Base-by-base conservation (phyloP, 1,140 invertebrate species). In the Dendrolimus punctatus region DNA sequence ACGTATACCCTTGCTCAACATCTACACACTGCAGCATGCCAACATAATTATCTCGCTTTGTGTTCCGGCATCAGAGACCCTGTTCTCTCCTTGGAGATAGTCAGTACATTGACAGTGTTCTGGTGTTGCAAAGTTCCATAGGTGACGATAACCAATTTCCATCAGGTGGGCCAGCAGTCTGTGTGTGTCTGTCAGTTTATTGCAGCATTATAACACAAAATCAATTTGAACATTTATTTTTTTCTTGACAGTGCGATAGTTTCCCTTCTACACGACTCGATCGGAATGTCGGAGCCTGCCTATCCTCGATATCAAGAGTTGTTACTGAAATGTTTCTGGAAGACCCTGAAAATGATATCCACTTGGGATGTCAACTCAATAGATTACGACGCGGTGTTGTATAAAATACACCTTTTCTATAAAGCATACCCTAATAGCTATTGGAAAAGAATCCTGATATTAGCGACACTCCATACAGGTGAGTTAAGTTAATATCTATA, bases 241-340 rank as follows among this genome's bases (percentile, higher is more conserved):
- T 10, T 46, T 46, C 6, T 23, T 61, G 44, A 56, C 73, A 87
- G 85, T 50, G 84, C 85, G 40, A 78, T 87, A 60, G 78, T 88
- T 6, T 80, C 80, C 0, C 73, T 88, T 0, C 76, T 87, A 6
- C 83, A 88, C 63, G 85, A 87, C 6, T 87, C 84, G 0, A 85
- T 87, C 51, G 77, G 82, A 5, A 75, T 74, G n/a, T 49, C 55
- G 8, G 81, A 72, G 48, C 89, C 89, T 49, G 85, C 89, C 51
- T 90, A 87, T 60, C 89, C 88, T 8, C 93, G 95, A 52, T 96
- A 93, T 73, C 91, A 91, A 61, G 95, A 95, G 68, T 81, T 95
- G 49, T 92, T 95, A 44, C 96, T 94, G 91, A 97, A 97, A 84
- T 98, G 93, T 80, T 90, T 94, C 61, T 98, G 92, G 95, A 95